phyloP scores from a whole-genome alignment of 2,113 vertebrate genomes.

The Pterophyllum scalare region DNA sequence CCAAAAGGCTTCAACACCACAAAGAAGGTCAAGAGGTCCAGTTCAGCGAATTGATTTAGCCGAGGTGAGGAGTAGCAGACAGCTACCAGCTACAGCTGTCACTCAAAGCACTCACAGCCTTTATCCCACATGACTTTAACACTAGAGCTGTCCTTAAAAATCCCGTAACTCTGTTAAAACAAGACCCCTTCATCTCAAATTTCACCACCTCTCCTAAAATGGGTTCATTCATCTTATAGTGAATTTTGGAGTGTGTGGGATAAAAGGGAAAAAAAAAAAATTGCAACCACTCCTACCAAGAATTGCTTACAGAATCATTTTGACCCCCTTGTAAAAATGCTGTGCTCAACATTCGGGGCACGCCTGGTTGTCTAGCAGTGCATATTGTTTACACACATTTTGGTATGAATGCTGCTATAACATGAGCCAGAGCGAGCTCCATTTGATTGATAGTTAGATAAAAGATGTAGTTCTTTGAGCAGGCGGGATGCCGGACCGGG shows the following conservation, averaged over 20 bases:
- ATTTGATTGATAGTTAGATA: not conserved
- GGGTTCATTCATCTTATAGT: not conserved
- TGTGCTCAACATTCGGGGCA: not conserved
- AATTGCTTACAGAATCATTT: not conserved
- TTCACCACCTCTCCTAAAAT: constrained; percentile 1
- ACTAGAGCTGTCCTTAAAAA: not conserved
- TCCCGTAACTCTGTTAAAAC: not conserved
- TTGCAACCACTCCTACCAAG: not conserved
- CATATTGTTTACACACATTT: not conserved
- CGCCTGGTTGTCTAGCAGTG: not conserved
- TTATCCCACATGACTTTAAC: not conserved
- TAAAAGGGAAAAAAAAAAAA: not conserved
- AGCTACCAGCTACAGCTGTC: not conserved
- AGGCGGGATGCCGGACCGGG: too few species aligned
- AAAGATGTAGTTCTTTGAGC: too few species aligned
- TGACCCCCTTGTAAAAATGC: not conserved
- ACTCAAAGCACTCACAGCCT: not conserved
- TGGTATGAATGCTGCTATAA: not conserved
- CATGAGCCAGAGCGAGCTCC: not conserved
- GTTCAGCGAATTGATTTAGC: not conserved
- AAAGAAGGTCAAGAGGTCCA: not conserved
- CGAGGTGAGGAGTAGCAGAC: not conserved
- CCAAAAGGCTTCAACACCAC: not conserved
- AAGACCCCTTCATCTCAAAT: not conserved
- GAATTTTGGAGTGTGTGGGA: not conserved